Evolutionary conservation across 2,888 invertebrate species (phyloP).

Genomic region (Aphidius colemani): DNA sequence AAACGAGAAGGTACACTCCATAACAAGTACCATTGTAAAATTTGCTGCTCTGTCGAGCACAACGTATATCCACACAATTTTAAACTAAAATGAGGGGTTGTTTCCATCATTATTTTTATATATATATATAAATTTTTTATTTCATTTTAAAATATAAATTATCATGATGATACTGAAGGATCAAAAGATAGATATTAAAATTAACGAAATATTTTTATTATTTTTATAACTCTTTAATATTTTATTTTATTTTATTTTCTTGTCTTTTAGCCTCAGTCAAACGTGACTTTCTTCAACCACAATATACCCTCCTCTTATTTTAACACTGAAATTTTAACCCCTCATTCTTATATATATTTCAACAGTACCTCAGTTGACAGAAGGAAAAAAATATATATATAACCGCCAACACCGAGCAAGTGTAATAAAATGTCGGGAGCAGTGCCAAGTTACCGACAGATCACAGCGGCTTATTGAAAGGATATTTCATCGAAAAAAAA

Average conservation of each 20-base stretch:
- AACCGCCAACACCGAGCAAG: slow-evolving; percentile 38
- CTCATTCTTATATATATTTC: slow-evolving; percentile 32
- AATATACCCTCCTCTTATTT: background rate
- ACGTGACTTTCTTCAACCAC: background rate
- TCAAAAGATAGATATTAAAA: background rate
- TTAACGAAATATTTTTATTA: background rate
- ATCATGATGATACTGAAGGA: too few species aligned
- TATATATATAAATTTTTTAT: slow-evolving; percentile 5
- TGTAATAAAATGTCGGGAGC: slow-evolving; percentile 58
- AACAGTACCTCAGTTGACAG: slow-evolving; percentile 30
- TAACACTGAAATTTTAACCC: background rate
- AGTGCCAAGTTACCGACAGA: slow-evolving; percentile 56
- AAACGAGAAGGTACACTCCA: slow-evolving; percentile 14
- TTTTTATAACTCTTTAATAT: background rate
- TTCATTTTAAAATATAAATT: too few species aligned
- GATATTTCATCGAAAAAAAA: slow-evolving; percentile 54
- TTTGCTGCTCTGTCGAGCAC: slow-evolving; percentile 31
- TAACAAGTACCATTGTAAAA: slow-evolving; percentile 26
- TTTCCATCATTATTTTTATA: slow-evolving; percentile 14
- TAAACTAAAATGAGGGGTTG: slow-evolving; percentile 40
- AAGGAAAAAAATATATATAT: slow-evolving; percentile 26
- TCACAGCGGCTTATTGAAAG: slow-evolving; percentile 58
- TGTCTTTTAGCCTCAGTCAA: background rate
- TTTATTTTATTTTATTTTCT: background rate
- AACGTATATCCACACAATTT: slow-evolving; percentile 46